Conservation (phyloP, 37 sponge, comb jelly and placozoan genomes). For the Amphimedon queenslandica region DNA sequence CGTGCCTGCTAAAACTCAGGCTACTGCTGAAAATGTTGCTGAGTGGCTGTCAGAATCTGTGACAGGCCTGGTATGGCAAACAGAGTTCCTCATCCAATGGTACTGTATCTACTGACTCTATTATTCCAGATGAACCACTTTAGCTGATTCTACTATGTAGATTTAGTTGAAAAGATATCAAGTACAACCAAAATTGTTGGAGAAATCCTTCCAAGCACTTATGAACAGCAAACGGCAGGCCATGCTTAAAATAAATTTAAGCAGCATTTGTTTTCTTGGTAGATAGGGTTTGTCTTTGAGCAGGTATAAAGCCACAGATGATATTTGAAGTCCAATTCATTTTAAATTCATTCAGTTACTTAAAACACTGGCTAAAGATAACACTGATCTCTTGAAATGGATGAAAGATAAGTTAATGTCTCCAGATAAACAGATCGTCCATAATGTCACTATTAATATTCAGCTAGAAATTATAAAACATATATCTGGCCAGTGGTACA, state of each 20-base stretch:
- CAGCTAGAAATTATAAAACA: constrained; percentile 17
- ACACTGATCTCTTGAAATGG: constrained; percentile 22
- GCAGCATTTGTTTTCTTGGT: constrained; percentile 28
- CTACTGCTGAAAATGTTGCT: too few species aligned
- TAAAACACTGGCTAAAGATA: constrained; percentile 22
- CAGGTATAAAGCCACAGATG: constrained; percentile 7
- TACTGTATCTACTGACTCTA: too few species aligned
- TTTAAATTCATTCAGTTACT: constrained; percentile 45
- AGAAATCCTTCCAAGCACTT: constrained; percentile 3
- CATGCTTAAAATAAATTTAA: constrained; percentile 25
- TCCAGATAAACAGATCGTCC: constrained; percentile 32
- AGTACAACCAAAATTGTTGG: constrained; percentile 28
- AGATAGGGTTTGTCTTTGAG: constrained; percentile 31
- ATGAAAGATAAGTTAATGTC: constrained; percentile 19
- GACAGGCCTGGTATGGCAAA: too few species aligned
- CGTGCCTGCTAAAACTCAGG: too few species aligned
- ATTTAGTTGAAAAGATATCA: constrained; percentile 20
- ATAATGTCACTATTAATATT: constrained; percentile 22
- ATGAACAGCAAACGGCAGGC: constrained; percentile 24
- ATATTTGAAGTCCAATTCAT: constrained; percentile 7
- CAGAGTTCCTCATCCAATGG: too few species aligned
- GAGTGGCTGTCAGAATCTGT: too few species aligned
- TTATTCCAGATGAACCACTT: constrained; percentile 14
- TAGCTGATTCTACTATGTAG: constrained; percentile 25
- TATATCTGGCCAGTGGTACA: constrained; percentile 30